Conservation (phyloP, 2,888 invertebrate genomes). For the Dorcus parallelipipedus region DNA sequence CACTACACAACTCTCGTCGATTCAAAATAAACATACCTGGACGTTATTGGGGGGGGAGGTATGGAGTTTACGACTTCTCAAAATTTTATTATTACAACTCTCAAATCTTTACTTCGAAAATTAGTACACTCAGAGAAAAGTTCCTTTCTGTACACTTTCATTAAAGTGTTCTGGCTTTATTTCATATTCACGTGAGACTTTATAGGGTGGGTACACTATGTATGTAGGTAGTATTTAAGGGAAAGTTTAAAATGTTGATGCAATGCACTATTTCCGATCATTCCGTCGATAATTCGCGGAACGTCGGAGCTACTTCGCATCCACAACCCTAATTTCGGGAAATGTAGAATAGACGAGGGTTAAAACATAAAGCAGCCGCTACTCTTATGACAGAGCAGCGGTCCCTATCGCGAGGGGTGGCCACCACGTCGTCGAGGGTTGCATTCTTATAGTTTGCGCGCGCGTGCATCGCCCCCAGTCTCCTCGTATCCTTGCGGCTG, state of each 20-base stretch:
- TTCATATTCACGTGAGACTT: no score
- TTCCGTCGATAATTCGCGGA: not conserved
- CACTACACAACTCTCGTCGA: not conserved
- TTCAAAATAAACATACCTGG: not conserved
- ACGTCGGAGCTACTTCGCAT: not conserved
- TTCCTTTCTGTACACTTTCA: no score
- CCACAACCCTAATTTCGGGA: not conserved
- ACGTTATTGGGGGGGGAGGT: no score
- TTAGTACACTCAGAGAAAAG: no score
- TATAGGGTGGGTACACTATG: no score
- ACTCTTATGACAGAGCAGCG: conserved; percentile 2
- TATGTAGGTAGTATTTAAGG: no score
- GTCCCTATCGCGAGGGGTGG: conserved; percentile 28
- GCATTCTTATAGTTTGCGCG: conserved; percentile 43
- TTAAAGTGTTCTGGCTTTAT: no score
- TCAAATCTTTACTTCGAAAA: not conserved
- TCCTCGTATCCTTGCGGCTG: conserved; percentile 31
- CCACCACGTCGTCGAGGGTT: conserved; percentile 22
- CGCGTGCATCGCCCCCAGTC: conserved; percentile 42
- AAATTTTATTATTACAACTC: conserved; percentile 1
- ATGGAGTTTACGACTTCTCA: conserved; percentile 1
- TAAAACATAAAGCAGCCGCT: conserved; percentile 3
- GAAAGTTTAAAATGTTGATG: no score
- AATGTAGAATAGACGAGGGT: conserved; percentile 1
- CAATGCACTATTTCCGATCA: not conserved